Base-by-base conservation (phyloP, 2,113 vertebrate species). In the Ochotona curzoniae region DNA sequence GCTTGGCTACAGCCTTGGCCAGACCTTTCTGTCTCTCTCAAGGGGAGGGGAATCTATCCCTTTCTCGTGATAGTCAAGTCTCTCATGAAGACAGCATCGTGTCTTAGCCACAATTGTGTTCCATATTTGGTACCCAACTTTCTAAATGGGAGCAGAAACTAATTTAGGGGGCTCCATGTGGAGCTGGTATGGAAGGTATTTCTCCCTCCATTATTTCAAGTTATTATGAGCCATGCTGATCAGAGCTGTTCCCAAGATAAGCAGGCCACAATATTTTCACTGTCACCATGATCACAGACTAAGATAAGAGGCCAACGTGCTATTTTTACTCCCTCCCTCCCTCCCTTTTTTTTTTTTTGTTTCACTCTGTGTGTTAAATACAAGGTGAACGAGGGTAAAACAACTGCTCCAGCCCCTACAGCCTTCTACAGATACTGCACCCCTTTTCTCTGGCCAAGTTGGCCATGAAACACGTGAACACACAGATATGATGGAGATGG, bases 211-310 rank as follows among this genome's bases (percentile, higher is more conserved):
- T 97, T 97, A 97, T 98, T 97, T 96, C 93, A 96, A 97, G 96
- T 98, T 97, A 97, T 97, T 97, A 98, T 97, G 95, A 97, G 97
- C 89, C 63, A 88, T 51, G 93, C 93, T 91, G 95, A 97, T 96
- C 97, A 95, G 97, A 97, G 93, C 87, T 95, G 93, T 91, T 82
- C 94, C 96, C 51, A 83, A 97, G 97, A 98, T 97, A 97, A 98
- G 96, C 96, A 96, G 93, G 96, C 95, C 97, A 96, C 97, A 98
- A 98, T 98, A 98, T 98, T 98, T 98, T 97, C 96, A 96, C 94
- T 95, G 97, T 98, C 97, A 95, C 97, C 96, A 97, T 97, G 98
- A 98, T 98, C 97, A 97, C 97, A 97, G 97, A 94, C 96, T 92
- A 91, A 97, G 98, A 97, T 97, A 97, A 97, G 94, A 97, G 94